Conservation (phyloP, 2,113 vertebrate species). For the Pelecanus crispus region DNA sequence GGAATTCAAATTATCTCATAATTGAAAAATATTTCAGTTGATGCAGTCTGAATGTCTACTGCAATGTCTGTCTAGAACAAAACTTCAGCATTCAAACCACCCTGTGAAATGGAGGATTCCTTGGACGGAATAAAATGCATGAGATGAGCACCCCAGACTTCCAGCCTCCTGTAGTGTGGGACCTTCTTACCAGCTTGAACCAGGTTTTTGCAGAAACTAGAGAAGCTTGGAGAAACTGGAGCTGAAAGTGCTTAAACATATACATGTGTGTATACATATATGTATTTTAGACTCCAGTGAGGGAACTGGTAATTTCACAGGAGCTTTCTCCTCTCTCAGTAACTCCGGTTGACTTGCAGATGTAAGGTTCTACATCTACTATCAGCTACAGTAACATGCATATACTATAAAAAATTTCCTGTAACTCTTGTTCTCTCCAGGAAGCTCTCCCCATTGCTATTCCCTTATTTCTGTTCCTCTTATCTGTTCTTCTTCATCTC, state of each 20-base stretch:
- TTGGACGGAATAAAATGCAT: not conserved
- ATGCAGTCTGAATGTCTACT: not conserved
- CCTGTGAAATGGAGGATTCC: not conserved
- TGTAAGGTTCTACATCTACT: not conserved
- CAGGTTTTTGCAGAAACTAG: not conserved
- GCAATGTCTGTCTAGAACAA: not conserved
- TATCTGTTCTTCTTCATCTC: not conserved
- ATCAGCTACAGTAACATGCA: not conserved
- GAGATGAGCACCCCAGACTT: not conserved
- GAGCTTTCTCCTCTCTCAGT: not conserved
- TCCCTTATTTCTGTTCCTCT: not conserved
- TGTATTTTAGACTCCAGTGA: not conserved
- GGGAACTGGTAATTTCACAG: not conserved
- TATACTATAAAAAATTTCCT: not conserved
- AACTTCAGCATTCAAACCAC: not conserved
- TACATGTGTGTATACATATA: accelerated
- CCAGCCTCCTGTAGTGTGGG: not conserved
- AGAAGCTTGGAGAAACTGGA: not conserved
- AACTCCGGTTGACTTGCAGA: not conserved
- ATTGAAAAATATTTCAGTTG: not conserved
- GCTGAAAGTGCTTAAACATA: not conserved
- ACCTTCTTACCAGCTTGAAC: not conserved
- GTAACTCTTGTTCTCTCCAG: not conserved
- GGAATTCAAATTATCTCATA: not conserved
- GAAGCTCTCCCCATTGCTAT: not conserved